Evolutionary conservation across 1,140 invertebrate genomes (phyloP).

Genomic region (Agrilus planipennis): DNA sequence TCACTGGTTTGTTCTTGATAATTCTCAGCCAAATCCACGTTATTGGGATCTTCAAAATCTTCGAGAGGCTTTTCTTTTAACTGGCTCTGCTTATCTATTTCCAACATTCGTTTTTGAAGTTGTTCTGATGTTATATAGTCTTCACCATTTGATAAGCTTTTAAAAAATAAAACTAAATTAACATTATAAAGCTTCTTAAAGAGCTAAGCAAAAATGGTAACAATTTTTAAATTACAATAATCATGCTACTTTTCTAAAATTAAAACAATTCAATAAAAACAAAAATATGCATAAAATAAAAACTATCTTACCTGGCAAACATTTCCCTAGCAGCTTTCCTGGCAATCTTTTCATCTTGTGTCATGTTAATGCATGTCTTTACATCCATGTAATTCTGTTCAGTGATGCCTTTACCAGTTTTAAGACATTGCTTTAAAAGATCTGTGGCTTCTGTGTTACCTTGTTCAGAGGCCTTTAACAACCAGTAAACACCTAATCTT

Average conservation of each 20-base stretch:
- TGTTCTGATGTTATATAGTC: conserved; percentile 76
- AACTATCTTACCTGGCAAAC: conserved; percentile 53
- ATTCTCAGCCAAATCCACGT: conserved; percentile 21
- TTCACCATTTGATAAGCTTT: conserved; percentile 63
- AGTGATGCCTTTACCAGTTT: conserved; percentile 65
- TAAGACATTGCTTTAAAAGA: conserved; percentile 64
- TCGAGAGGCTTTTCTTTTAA: conserved; percentile 23
- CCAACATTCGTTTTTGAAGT: conserved; percentile 52
- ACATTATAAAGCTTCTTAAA: conserved; percentile 6
- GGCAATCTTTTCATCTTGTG: conserved; percentile 72
- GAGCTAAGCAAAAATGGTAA: background rate
- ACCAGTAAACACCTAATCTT: conserved; percentile 67
- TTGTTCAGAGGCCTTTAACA: conserved; percentile 79
- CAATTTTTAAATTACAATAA: too few relatives aligned
- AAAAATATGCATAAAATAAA: conserved; percentile 6
- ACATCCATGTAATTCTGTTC: conserved; percentile 73
- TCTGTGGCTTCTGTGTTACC: conserved; percentile 76
- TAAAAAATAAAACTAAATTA: conserved; percentile 7
- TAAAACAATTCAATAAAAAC: background rate
- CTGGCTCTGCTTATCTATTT: conserved; percentile 43
- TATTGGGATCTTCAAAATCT: conserved; percentile 17
- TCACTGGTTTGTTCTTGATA: conserved; percentile 18
- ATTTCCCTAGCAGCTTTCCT: conserved; percentile 72
- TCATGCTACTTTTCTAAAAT: conserved; percentile 3
- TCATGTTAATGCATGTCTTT: conserved; percentile 68